Evolutionary conservation across 2,888 invertebrate species (phyloP).

Genomic region (Drosophila nr. perissopoda): DNA sequence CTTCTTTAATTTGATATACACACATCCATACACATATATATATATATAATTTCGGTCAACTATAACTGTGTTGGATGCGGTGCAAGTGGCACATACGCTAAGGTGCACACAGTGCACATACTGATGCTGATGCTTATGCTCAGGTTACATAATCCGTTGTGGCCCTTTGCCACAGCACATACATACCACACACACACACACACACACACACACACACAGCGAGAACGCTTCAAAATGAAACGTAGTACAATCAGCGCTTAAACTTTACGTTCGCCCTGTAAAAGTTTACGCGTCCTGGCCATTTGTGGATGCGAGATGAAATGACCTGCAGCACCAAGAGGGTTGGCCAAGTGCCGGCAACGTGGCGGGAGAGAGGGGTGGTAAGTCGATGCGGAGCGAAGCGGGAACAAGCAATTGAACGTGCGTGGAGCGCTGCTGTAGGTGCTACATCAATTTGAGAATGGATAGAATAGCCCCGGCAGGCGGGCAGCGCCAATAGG

Average conservation of each 20-base stretch:
- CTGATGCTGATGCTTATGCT: conserved; percentile 37
- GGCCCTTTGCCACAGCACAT: conserved; percentile 13
- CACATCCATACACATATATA: background rate
- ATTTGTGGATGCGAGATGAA: conserved; percentile 40
- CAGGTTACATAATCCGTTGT: conserved; percentile 52
- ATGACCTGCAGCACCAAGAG: conserved; percentile 57
- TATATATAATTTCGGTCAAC: conserved; percentile 6
- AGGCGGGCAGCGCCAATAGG: conserved; percentile 28
- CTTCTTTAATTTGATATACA: background rate
- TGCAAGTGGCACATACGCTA: conserved; percentile 12
- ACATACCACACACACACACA: conserved; percentile 1
- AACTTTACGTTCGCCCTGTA: conserved; percentile 73
- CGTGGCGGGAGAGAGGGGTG: background rate
- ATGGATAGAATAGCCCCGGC: conserved; percentile 54
- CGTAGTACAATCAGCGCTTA: conserved; percentile 68
- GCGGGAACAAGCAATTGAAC: conserved; percentile 54
- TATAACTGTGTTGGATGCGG: conserved; percentile 22
- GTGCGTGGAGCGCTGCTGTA: conserved; percentile 67
- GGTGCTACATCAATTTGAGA: conserved; percentile 78
- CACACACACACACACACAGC: background rate
- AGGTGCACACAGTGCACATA: conserved; percentile 16
- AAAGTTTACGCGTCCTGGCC: conserved; percentile 69
- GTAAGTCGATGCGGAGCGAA: conserved; percentile 43
- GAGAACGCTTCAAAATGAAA: conserved; percentile 16
- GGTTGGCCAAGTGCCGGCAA: conserved; percentile 5